Percentiles rank a stretch among this genome's conserved stretches.
Conservation (phyloP, 2,888 invertebrate genomes). For the Myathropa florea region DNA sequence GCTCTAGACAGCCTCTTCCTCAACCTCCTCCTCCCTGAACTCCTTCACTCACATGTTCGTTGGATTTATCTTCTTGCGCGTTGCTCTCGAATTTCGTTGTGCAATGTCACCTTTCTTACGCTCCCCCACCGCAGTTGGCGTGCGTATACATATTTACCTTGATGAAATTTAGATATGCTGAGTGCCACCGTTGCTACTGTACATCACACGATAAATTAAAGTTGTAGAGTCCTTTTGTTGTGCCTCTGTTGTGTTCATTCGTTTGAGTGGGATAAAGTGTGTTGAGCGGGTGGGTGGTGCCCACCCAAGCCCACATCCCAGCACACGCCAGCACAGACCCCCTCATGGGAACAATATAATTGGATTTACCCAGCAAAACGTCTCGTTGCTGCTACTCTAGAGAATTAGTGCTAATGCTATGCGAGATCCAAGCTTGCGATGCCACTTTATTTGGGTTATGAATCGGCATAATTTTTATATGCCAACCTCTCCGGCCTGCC, state of each 20-base stretch:
- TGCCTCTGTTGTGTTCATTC: constrained; percentile 35
- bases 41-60: constrained; percentile 28
- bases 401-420: constrained; percentile 67
- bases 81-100: constrained; percentile 45
- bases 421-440: constrained; percentile 68
- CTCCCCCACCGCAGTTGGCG: not conserved
- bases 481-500: too few relatives aligned
- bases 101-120: constrained; percentile 55
- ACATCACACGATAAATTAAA: constrained; percentile 54
- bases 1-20: constrained; percentile 20
- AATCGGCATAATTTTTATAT: constrained; percentile 67
- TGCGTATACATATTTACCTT: constrained; percentile 46
- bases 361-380: constrained; percentile 51
- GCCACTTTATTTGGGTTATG: constrained; percentile 68
- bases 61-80: constrained; percentile 60
- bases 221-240: constrained; percentile 57
- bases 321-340: constrained; percentile 8
- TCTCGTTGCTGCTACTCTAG: constrained; percentile 44
- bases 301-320: not conserved
- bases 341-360: constrained; percentile 67
- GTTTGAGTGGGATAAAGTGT: constrained; percentile 27
- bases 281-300: constrained; percentile 3
- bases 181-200: constrained; percentile 27
- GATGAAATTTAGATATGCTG: constrained; percentile 57
- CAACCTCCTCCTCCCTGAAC: constrained; percentile 5